Evolutionary conservation across 1,140 invertebrate species (phyloP).

Genomic region (Carposina sasakii): DNA sequence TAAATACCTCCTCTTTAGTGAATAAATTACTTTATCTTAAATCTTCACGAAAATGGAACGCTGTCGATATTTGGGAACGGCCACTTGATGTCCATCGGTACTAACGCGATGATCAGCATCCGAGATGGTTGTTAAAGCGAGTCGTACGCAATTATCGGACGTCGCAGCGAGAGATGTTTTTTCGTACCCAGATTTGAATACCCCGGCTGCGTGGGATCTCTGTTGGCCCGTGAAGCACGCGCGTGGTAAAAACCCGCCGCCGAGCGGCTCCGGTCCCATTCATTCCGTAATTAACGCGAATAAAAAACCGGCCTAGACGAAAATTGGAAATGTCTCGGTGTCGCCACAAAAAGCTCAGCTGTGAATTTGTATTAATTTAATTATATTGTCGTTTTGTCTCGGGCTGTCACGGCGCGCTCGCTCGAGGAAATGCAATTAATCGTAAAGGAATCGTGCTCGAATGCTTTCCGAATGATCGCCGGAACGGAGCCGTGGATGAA

Average conservation of each 20-base stretch:
- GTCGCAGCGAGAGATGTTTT: too few species aligned
- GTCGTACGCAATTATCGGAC: too few species aligned
- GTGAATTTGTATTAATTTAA: constrained; percentile 58
- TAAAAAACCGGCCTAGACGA: constrained; percentile 53
- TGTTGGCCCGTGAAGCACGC: constrained; percentile 48
- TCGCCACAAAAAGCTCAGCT: constrained; percentile 30
- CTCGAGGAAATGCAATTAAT: not conserved
- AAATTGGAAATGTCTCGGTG: constrained; percentile 60
- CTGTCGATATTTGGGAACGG: too few species aligned
- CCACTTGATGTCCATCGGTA: too few species aligned
- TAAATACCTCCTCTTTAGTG: too few species aligned
- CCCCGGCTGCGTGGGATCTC: constrained; percentile 5
- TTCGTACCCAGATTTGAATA: too few species aligned
- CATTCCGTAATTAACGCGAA: constrained; percentile 58
- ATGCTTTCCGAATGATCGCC: too few species aligned
- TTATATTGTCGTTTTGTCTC: constrained; percentile 47
- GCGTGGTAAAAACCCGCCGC: constrained; percentile 32
- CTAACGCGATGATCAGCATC: too few species aligned
- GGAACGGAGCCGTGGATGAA: too few species aligned
- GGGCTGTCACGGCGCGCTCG: constrained; percentile 15
- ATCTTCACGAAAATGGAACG: too few species aligned
- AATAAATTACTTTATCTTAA: too few species aligned
- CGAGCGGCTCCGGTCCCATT: constrained; percentile 31
- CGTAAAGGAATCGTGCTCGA: not conserved
- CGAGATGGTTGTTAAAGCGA: too few species aligned